These are phyloP conservation scores for Cirrhinus molitorella DNA, from an alignment of 2,797 vertebrate genomes.

Conservation along the genomic window DNA sequence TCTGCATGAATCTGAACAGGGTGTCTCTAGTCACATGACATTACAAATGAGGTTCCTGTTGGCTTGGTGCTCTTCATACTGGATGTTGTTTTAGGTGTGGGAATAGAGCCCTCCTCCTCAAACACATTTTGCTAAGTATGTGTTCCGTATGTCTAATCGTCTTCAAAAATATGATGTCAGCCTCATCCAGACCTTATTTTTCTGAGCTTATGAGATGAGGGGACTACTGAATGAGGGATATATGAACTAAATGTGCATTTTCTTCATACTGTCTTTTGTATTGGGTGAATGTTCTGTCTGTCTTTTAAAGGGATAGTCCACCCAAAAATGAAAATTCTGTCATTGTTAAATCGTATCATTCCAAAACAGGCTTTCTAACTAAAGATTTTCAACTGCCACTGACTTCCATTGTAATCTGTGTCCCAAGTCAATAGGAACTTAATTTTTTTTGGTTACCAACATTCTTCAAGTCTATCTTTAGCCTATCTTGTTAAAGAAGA, in stretches of 20 bases:
- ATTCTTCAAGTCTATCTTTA: background rate
- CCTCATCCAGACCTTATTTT: conserved; percentile 22
- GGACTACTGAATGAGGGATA: conserved; percentile 34
- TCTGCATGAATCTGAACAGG: conserved; percentile 47
- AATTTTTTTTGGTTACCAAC: background rate
- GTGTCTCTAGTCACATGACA: background rate
- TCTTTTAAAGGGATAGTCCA: background rate
- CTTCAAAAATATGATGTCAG: conserved; percentile 4
- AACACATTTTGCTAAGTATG: conserved; percentile 34
- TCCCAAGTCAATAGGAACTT: background rate
- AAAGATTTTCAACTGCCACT: background rate
- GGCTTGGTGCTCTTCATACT: background rate
- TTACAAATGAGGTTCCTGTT: conserved; percentile 12
- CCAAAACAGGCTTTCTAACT: background rate
- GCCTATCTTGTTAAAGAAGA: background rate
- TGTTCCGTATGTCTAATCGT: background rate
- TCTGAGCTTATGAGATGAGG: conserved; percentile 23
- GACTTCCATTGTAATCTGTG: background rate
- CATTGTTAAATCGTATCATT: background rate
- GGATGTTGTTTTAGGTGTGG: background rate
- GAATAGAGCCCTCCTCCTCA: conserved; percentile 6
- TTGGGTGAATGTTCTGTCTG: background rate
- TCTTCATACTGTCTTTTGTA: background rate
- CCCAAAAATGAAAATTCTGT: background rate
- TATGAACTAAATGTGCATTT: conserved; percentile 6